Evolutionary conservation across 2,797 vertebrate species (phyloP), one percentile per base, ranked within the genome.

Genomic region (Poeciliopsis presidionis): DNA sequence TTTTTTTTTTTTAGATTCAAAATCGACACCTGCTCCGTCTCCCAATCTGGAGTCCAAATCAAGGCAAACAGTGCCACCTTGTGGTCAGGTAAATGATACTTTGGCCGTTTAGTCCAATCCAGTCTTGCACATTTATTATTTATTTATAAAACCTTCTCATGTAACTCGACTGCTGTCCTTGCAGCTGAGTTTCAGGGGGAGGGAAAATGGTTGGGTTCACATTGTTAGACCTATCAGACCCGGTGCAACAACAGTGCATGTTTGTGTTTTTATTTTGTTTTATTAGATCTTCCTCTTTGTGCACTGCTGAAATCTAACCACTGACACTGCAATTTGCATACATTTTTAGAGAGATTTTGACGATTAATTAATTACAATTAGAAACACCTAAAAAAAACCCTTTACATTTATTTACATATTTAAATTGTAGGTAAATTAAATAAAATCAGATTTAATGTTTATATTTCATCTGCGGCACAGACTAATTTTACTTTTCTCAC

Each of bases 21-120:
- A 61, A 33, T 33, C 12, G 11, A 69, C 65, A 69, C 41, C 41
- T 70, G 39, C 43, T 70, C 43, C 5, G 13, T 70, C 25, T 46
- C 22, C 4, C 41, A 16, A 46, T 70, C 67, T 70, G 0, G 13
- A 46, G n/a, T 46, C 67, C 25, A 84, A 76, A 20, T n/a, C 6
- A 20, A 16, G 65, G 72, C 79, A n/a, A 88, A 92, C 86, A 91
- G 84, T 84, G 90, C 86, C 93, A 82, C 70, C 72, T 0, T 30
- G 91, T 82, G 94, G 79, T 8, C 65, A 82, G 0, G 39, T 22
- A 8, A 25, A 3, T 5, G 53, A 11, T 1, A 33, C 28, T 11
- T 3, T 46, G 70, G 1, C 20, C 6, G 6, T 12, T 7, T 33
- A 49, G 72, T 7, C 25, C 30, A 41, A 13, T 11, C 18, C 18